A percentile compares a stretch with the other conserved stretches of the same genome.
Evolutionary conservation across 2,888 invertebrate species (phyloP).

Genomic region (Boloria euphrosyne): DNA sequence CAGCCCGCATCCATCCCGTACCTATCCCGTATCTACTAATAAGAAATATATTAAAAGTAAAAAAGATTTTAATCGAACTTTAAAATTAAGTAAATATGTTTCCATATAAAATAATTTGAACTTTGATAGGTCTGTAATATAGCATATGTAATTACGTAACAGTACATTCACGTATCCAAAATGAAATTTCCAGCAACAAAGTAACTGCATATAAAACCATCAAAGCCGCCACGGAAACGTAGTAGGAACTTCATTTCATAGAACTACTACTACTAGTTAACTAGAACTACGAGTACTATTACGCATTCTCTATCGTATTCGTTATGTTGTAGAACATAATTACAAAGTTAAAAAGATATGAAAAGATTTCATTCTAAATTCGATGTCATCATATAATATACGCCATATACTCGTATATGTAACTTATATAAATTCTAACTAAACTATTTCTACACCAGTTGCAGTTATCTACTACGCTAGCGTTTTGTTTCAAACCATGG

Average conservation of each 20-base stretch:
- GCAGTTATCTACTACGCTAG: neutral
- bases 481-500: neutral
- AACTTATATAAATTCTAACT: too few relatives aligned
- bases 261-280: neutral
- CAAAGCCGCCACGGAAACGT: conserved; percentile 44
- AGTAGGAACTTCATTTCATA: conserved; percentile 59
- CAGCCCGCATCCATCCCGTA: too few relatives aligned
- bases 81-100: neutral
- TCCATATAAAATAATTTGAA: conserved; percentile 1
- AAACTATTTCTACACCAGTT: neutral
- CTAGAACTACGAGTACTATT: too few relatives aligned
- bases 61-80: too few relatives aligned
- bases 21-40: too few relatives aligned
- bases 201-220: conserved; percentile 38
- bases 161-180: conserved; percentile 28
- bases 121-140: conserved; percentile 12
- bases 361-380: too few relatives aligned
- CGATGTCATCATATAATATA: too few relatives aligned
- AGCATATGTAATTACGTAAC: conserved; percentile 24
- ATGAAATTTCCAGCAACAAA: conserved; percentile 34
- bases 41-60: too few relatives aligned
- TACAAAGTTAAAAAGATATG: too few relatives aligned
- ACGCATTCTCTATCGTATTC: neutral
- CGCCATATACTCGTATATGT: too few relatives aligned
- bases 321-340: too few relatives aligned